Percentiles rank a stretch among this genome's conserved stretches.
Evolutionary conservation across 2,888 invertebrate genomes (phyloP).

Genomic region (Heliconius ismenius): DNA sequence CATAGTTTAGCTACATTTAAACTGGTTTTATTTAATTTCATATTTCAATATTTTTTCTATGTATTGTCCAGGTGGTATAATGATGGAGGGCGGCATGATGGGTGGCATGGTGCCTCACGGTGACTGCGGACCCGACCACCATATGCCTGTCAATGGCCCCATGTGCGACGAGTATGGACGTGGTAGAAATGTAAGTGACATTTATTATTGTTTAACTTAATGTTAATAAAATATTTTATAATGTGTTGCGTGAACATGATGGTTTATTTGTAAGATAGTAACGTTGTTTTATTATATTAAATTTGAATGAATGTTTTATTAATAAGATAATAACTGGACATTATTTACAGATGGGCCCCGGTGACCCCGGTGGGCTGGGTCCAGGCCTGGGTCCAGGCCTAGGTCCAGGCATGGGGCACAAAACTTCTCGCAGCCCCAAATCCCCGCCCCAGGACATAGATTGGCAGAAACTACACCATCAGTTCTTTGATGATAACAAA

Average conservation of each 20-base stretch:
- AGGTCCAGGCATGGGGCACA: slow-evolving; percentile 64
- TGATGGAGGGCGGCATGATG: slow-evolving; percentile 79
- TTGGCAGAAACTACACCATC: slow-evolving; percentile 95
- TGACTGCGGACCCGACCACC: slow-evolving; percentile 75
- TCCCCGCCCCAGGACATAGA: slow-evolving; percentile 84
- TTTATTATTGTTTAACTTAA: background rate
- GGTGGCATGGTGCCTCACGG: slow-evolving; percentile 69
- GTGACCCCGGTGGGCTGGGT: slow-evolving; percentile 73
- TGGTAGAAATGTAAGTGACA: slow-evolving; percentile 65
- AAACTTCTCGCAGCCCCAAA: slow-evolving; percentile 68
- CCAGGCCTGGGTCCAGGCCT: slow-evolving; percentile 70
- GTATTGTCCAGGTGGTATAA: slow-evolving; percentile 68
- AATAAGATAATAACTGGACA: background rate
- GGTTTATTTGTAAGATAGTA: too few species aligned
- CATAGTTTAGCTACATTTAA: background rate
- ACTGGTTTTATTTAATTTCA: background rate
- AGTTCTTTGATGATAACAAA: slow-evolving; percentile 90
- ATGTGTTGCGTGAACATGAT: too few species aligned
- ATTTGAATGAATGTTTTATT: too few species aligned
- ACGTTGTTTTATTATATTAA: too few species aligned
- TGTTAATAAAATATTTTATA: too few species aligned
- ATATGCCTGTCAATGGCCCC: slow-evolving; percentile 70
- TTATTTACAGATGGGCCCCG: slow-evolving; percentile 70
- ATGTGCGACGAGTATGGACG: slow-evolving; percentile 78
- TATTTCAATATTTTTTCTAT: background rate